phyloP scores from a whole-genome alignment of 2,888 invertebrate genomes.

The Unio delphinus region DNA sequence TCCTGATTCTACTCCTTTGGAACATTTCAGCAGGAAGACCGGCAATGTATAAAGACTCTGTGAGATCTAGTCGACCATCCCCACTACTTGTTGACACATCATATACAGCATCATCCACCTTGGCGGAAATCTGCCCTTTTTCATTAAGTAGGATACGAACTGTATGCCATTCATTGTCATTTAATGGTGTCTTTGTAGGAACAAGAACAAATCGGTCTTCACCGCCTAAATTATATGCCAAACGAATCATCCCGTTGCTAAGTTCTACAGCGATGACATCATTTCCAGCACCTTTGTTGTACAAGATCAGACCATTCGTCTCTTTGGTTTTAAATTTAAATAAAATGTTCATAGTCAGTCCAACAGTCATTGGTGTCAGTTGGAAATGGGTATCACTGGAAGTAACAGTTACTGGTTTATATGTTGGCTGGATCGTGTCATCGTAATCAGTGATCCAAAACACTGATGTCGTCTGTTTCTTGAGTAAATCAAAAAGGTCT shows the following conservation, averaged over 20 bases:
- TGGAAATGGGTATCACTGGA: constrained; percentile 38
- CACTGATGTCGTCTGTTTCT: constrained; percentile 21
- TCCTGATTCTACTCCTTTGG: constrained; percentile 28
- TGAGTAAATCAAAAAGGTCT: constrained; percentile 44
- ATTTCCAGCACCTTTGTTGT: constrained; percentile 46
- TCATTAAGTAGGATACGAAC: constrained; percentile 43
- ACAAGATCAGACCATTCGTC: constrained; percentile 56
- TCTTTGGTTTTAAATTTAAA: constrained; percentile 63
- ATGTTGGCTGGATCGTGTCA: constrained; percentile 36
- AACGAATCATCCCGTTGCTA: constrained; percentile 56
- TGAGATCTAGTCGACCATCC: constrained; percentile 35
- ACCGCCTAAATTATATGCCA: constrained; percentile 61
- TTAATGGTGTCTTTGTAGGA: constrained; percentile 31
- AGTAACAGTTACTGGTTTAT: constrained; percentile 55
- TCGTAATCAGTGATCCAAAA: constrained; percentile 26
- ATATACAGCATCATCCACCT: constrained; percentile 37
- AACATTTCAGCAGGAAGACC: constrained; percentile 57
- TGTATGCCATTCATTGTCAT: constrained; percentile 62
- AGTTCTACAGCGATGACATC: constrained; percentile 63
- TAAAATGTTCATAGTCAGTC: constrained; percentile 42
- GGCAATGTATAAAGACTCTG: constrained; percentile 55
- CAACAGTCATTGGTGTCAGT: constrained; percentile 38
- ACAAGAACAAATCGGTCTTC: constrained; percentile 25
- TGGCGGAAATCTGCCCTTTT: constrained; percentile 41
- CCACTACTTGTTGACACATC: constrained; percentile 40